phyloP scores from a whole-genome alignment of 2,113 vertebrate genomes.

The Chionis minor region DNA sequence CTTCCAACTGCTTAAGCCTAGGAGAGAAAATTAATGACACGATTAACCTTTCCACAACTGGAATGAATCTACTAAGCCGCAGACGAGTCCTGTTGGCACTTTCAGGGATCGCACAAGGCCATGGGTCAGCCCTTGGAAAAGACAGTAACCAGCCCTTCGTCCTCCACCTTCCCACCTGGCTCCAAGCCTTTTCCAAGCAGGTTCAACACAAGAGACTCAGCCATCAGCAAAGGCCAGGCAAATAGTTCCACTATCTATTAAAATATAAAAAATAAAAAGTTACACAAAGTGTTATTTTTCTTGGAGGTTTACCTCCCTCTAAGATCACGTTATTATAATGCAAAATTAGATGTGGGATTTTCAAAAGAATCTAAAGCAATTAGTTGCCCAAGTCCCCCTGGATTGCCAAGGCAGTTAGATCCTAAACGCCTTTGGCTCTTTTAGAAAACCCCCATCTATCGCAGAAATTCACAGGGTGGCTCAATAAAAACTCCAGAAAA shows the following conservation, averaged over 20 bases:
- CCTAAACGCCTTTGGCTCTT: conserved; percentile 26
- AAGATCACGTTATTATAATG: neutral
- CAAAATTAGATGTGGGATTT: conserved; percentile 57
- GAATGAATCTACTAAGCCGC: neutral
- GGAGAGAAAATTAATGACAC: neutral
- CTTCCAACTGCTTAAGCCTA: neutral
- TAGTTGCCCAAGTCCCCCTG: neutral
- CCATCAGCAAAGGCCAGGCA: neutral
- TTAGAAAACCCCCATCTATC: neutral
- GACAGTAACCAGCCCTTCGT: accelerated
- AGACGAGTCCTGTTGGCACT: neutral
- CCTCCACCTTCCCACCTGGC: neutral
- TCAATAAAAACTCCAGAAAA: neutral
- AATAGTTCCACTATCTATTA: neutral
- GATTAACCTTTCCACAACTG: neutral
- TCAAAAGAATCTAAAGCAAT: conserved; percentile 30
- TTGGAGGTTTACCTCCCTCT: neutral
- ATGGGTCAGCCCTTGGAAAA: neutral
- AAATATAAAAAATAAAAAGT: neutral
- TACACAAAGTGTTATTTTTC: neutral
- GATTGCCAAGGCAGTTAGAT: neutral
- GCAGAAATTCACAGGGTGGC: neutral
- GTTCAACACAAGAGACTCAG: accelerated
- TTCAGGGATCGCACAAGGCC: neutral
- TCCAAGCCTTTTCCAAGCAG: neutral